Evolutionary conservation across 2,888 invertebrate genomes (phyloP).

Genomic region (Agonopterix heracliana): DNA sequence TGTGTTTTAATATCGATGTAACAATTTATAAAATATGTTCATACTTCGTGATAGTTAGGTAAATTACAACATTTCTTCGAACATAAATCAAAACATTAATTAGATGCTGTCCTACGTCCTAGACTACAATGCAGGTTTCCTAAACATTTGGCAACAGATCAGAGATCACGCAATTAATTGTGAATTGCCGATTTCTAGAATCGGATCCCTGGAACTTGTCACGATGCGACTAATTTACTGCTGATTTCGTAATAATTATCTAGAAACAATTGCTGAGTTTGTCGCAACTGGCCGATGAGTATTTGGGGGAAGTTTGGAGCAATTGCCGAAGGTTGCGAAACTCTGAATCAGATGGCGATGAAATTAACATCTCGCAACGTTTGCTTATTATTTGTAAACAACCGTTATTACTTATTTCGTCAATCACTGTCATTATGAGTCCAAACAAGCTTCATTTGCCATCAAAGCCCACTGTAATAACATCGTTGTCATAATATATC

Average conservation of each 20-base stretch:
- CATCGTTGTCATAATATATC: slow-evolving; percentile 10
- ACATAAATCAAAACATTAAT: slow-evolving; percentile 2
- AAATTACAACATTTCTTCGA: not conserved
- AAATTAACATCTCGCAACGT: slow-evolving; percentile 54
- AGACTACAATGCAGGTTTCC: slow-evolving; percentile 24
- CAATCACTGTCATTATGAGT: slow-evolving; percentile 49
- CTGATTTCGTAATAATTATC: slow-evolving; percentile 46
- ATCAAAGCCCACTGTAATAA: slow-evolving; percentile 27
- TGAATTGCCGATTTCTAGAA: slow-evolving; percentile 52
- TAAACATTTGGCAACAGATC: slow-evolving; percentile 59
- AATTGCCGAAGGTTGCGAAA: slow-evolving; percentile 37
- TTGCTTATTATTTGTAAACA: slow-evolving; percentile 59
- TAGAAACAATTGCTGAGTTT: slow-evolving; percentile 53
- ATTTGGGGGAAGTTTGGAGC: slow-evolving; percentile 52
- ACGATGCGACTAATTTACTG: slow-evolving; percentile 60
- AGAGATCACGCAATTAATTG: slow-evolving; percentile 66
- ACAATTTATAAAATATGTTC: no score
- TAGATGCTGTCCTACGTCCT: slow-evolving; percentile 2
- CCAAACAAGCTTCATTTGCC: slow-evolving; percentile 47
- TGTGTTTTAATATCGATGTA: no score
- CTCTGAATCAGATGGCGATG: slow-evolving; percentile 41
- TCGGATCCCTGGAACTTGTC: slow-evolving; percentile 49
- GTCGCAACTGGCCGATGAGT: slow-evolving; percentile 37
- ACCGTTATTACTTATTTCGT: slow-evolving; percentile 57
- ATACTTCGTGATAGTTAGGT: no score